Evolutionary conservation across 1,140 invertebrate species (phyloP), one percentile per base, ranked within the genome.

Genomic region (Papilio polytes): DNA sequence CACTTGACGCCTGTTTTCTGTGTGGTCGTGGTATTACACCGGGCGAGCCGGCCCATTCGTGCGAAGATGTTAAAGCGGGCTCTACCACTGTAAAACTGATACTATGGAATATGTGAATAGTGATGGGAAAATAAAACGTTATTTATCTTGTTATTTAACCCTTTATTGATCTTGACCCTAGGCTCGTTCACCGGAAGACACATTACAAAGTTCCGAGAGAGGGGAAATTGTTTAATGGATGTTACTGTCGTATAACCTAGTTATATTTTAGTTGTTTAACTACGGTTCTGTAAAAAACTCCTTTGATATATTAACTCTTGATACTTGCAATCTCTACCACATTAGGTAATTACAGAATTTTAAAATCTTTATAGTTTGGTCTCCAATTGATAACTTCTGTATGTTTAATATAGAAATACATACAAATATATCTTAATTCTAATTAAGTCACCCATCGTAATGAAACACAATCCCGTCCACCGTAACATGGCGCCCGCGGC

Each of bases 391-490:
- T 20, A 56, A 56, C 9, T 56, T 56, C 53, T 20, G 53, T 56
- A 4, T 20, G 53, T 20, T 56, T 31, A 31, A 7, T 7, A 31
- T 70, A 1, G 15, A 31, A 70, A 4, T 15, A 15, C 13, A 18
- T 70, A 70, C 22, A 31, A 31, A 66, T 15, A 70, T 31, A 70
- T 15, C 13, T 15, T 6, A 70, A 31, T 70, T 31, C 63, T 70
- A 70, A 70, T 70, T 36, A 70, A 70, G 26, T 36, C 63, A 15
- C 10, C 13, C 26, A 70, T 70, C 26, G 63, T 18, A 70, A 70
- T 70, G 26, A 31, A 70, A 59, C n/a, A 59, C 56, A 22, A 70
- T 15, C 63, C 63, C 63, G 63, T 70, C 63, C 63, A 31, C 26
- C 63, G 26, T 70, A 70, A 70, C 63, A 15, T 31, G 8, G 8